Evolutionary conservation across 2,888 invertebrate genomes (phyloP).

Genomic region (Apotomis capreana): DNA sequence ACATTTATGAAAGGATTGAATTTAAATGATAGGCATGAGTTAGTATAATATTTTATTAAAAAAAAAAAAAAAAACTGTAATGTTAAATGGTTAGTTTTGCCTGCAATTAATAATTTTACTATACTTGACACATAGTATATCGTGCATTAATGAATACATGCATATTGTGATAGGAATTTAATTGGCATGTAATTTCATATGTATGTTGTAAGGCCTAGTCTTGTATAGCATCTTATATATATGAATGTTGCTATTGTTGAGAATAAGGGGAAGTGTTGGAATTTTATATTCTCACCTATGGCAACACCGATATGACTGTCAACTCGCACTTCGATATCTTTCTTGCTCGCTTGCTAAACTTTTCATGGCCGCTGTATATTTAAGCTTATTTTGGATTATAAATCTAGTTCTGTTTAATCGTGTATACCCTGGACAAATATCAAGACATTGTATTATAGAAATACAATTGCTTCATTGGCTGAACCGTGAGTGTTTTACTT

Average conservation of each 20-base stretch:
- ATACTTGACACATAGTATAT: neutral
- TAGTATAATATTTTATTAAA: neutral
- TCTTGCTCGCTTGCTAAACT: too few species aligned
- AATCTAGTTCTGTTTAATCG: too few species aligned
- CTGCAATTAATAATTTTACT: neutral
- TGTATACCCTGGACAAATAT: too few species aligned
- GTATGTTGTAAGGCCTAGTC: too few species aligned
- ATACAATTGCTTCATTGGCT: too few species aligned
- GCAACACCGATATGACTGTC: too few species aligned
- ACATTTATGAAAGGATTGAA: neutral
- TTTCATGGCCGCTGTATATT: too few species aligned
- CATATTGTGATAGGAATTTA: constrained; percentile 6
- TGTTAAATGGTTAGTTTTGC: constrained; percentile 2
- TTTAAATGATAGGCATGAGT: neutral
- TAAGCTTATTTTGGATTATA: too few species aligned
- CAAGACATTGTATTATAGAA: too few species aligned
- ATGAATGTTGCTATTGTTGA: constrained; percentile 13
- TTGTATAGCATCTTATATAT: neutral
- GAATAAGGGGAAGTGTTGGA: constrained; percentile 2
- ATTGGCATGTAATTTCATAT: constrained; percentile 1
- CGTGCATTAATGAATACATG: neutral
- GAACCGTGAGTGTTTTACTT: too few species aligned
- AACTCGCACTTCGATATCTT: too few species aligned
- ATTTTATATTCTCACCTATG: neutral
- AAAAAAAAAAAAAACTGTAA: too few species aligned